phyloP scores from a whole-genome alignment of 2,888 invertebrate species.

The Carterocephalus palaemon region DNA sequence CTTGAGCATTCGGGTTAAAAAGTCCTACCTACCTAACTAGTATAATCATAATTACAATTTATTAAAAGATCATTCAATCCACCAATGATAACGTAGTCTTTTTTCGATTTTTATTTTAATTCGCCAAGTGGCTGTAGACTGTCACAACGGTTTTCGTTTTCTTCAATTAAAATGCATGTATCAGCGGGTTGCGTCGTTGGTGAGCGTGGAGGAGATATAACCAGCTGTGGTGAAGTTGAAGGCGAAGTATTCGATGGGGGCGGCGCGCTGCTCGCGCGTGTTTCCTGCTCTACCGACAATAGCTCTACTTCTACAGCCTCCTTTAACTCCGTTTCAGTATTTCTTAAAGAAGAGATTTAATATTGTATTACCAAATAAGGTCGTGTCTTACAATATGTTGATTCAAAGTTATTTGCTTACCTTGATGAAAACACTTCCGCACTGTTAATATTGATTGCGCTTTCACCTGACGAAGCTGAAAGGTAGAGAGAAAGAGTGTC shows the following conservation, averaged over 20 bases:
- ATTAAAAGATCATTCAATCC: too few relatives aligned
- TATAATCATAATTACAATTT: background rate
- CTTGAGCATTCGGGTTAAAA: conserved; percentile 5
- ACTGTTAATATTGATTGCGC: conserved; percentile 48
- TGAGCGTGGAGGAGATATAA: conserved; percentile 36
- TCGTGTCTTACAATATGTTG: background rate
- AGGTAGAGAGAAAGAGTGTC: too few relatives aligned
- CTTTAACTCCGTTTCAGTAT: conserved; percentile 44
- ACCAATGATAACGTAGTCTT: too few relatives aligned
- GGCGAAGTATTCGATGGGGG: conserved; percentile 37
- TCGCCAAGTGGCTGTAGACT: conserved; percentile 35
- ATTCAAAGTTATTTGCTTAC: conserved; percentile 37
- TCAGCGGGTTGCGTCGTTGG: conserved; percentile 36
- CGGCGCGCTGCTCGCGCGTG: conserved; percentile 55
- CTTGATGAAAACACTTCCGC: conserved; percentile 45
- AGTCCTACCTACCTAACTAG: background rate
- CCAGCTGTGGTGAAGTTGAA: conserved; percentile 39
- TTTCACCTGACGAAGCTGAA: conserved; percentile 58
- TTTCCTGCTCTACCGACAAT: conserved; percentile 46
- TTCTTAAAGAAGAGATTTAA: conserved; percentile 31
- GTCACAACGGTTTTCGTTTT: conserved; percentile 32
- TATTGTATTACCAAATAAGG: conserved; percentile 6
- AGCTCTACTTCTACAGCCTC: conserved; percentile 55
- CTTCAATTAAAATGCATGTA: conserved; percentile 55
- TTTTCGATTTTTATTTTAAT: conserved; percentile 36